phyloP scores from a whole-genome alignment of 2,113 vertebrate genomes.

The Psittacula cyanocephala region DNA sequence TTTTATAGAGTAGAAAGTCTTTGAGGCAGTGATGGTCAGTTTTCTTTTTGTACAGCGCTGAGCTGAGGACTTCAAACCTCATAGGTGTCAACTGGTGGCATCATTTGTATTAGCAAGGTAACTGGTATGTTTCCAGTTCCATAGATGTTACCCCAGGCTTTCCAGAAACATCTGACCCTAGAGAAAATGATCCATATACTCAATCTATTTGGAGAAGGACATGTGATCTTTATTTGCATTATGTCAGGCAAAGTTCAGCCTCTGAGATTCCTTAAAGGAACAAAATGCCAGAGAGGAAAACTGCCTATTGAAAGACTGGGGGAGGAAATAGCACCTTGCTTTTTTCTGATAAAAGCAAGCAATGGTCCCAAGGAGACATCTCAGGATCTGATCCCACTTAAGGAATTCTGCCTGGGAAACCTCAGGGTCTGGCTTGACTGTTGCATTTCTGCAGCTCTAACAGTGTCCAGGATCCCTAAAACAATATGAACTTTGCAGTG shows the following conservation, averaged over 20 bases:
- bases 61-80: not conserved
- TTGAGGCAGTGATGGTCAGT: not conserved
- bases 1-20: not conserved
- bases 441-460: not conserved
- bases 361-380: not conserved
- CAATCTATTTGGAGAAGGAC: not conserved
- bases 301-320: not conserved
- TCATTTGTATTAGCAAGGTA: rapidly evolving
- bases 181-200: not conserved
- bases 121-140: rapidly evolving
- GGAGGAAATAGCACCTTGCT: not conserved
- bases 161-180: not conserved
- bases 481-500: not conserved
- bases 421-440: rapidly evolving
- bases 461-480: not conserved
- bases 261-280: not conserved
- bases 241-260: not conserved
- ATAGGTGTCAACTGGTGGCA: rapidly evolving
- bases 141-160: not conserved
- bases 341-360: not conserved
- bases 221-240: not conserved
- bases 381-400: not conserved
- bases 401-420: not conserved
- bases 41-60: not conserved
- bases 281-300: not conserved